phyloP scores from a whole-genome alignment of 2,888 invertebrate genomes.

The Nebria brevicollis region DNA sequence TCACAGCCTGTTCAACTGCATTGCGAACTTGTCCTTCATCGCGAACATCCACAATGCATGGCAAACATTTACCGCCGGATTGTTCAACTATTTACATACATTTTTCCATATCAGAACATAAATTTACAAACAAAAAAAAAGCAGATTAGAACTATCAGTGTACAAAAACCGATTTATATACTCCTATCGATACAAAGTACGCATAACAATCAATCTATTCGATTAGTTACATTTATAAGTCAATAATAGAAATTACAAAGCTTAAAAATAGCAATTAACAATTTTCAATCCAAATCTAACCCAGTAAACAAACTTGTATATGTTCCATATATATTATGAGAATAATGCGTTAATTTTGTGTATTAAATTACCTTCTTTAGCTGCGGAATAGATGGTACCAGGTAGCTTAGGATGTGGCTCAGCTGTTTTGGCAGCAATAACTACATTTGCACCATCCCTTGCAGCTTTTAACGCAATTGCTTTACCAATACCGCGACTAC shows the following conservation, averaged over 20 bases:
- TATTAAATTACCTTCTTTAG: conserved; percentile 78
- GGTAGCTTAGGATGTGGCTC: conserved; percentile 90
- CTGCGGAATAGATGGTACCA: conserved; percentile 91
- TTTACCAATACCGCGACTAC: conserved; percentile 96
- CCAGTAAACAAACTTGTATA: no score
- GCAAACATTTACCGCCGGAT: conserved; percentile 85
- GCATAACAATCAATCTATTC: no score
- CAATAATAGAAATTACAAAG: no score
- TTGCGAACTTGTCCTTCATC: conserved; percentile 79
- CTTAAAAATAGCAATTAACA: no score
- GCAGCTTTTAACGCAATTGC: conserved; percentile 94
- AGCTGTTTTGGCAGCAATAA: conserved; percentile 92
- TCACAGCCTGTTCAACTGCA: conserved; percentile 79
- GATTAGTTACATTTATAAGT: no score
- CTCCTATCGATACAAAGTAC: no score
- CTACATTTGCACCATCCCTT: conserved; percentile 90
- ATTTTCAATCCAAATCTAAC: no score
- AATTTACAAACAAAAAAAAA: conserved; percentile 5
- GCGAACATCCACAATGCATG: conserved; percentile 89
- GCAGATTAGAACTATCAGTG: no score
- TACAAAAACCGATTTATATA: no score
- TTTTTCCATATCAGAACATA: conserved; percentile 52
- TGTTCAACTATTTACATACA: conserved; percentile 74
- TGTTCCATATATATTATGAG: no score
- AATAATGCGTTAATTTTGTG: no score